Evolutionary conservation across 2,113 vertebrate species (phyloP), one percentile per base, ranked within the genome.

Genomic region (Pomatorhinus ruficollis): DNA sequence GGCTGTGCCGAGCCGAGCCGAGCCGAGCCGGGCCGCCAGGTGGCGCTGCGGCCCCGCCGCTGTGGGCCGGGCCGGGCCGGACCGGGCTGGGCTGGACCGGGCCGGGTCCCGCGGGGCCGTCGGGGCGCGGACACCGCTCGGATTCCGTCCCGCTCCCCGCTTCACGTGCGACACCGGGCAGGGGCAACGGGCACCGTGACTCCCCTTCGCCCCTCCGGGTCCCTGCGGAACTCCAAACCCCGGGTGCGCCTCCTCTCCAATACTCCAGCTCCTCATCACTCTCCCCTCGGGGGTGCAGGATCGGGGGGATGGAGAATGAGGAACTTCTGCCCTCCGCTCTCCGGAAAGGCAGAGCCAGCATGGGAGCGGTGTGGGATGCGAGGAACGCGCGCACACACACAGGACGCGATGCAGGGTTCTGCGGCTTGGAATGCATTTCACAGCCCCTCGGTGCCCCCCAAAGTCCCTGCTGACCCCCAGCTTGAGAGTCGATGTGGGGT

Each of bases 1-100:
- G 0, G 61, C 63, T 37, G 75, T 0, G 52, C 28, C 30, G 33
- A 0, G 47, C n/a, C 54, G 31, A 2, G 28, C 68, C 37, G 31
- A 0, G 63, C 52, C 47, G 75, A 0, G 45, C 75, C 57, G 35
- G 0, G 3, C 47, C 47, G 25, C 53, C 53, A 54, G 53, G 53
- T 54, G 53, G 53, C 53, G 53, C 53, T 54, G 30, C 53, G 53
- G 53, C 53, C 53, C 52, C 52, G 52, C 30, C 52, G 52, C 52
- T 54, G 52, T 54, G 31, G 2, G 22, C 18, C 44, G 64, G 3
- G 64, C 52, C 53, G 31, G 10, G 25, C 65, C 44, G 31, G 10
- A 20, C 65, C 44, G 64, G 3, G 64, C 63, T 53, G 37, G 7
- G 24, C 44, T 18, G 40, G 7, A 39, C 31, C 44, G 76, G 42